Evolutionary conservation across 2,888 invertebrate genomes (phyloP).

Genomic region (Orthosia gracilis): DNA sequence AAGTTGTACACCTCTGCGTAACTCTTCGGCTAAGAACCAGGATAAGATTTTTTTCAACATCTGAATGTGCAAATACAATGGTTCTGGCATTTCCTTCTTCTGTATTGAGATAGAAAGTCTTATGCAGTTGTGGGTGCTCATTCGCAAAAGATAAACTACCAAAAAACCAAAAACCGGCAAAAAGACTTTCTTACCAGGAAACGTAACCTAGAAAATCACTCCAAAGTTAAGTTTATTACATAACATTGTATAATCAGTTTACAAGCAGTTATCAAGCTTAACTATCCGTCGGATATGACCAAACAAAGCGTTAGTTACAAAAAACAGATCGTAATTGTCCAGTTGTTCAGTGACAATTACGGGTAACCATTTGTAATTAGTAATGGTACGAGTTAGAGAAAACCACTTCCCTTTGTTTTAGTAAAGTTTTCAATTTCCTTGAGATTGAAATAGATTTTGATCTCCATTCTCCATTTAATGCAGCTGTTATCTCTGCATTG

Average conservation of each 20-base stretch:
- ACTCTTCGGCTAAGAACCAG: too few relatives aligned
- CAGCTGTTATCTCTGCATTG: too few relatives aligned
- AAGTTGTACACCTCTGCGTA: too few relatives aligned
- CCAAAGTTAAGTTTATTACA: constrained; percentile 36
- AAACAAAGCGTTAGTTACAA: constrained; percentile 38
- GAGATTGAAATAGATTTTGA: neutral
- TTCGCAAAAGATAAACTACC: too few relatives aligned
- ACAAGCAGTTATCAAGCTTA: constrained; percentile 6
- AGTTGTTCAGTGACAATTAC: constrained; percentile 35
- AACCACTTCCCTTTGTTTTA: constrained; percentile 38
- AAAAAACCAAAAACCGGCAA: neutral
- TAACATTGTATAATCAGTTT: constrained; percentile 46
- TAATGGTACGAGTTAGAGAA: constrained; percentile 29
- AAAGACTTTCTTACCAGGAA: constrained; percentile 49
- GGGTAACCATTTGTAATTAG: constrained; percentile 28
- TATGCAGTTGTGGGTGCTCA: too few relatives aligned
- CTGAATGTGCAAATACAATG: too few relatives aligned
- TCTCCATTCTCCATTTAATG: too few relatives aligned
- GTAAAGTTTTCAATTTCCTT: constrained; percentile 4
- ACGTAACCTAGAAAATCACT: constrained; percentile 42
- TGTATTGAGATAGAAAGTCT: too few relatives aligned
- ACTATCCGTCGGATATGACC: constrained; percentile 39
- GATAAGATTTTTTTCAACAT: too few relatives aligned
- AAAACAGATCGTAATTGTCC: constrained; percentile 39
- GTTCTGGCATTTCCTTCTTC: too few relatives aligned